Evolutionary conservation across 2,113 vertebrate species (phyloP), one percentile per base, ranked within the genome.

Genomic region (Tachysurus vachellii): DNA sequence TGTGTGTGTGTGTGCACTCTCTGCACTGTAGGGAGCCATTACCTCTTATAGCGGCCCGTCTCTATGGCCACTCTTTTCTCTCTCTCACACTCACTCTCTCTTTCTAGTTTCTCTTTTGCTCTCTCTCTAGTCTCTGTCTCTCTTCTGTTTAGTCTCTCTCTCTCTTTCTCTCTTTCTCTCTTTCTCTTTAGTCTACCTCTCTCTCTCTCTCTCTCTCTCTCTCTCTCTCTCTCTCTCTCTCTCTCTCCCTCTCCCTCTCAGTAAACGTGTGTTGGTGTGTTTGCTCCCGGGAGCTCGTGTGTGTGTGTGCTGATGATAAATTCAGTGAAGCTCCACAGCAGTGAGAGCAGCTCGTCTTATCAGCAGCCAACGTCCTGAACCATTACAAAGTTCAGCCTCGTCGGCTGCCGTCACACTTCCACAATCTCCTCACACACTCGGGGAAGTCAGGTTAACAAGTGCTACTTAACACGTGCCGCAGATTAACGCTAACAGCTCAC

Each of bases 371-470:
- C n/a, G 6, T 47, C 12, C 71, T 23, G 42, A 47, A 75, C 42
- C 19, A 19, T 56, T 79, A 31, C 76, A 79, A 54, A 79, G 76
- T 79, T 79, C 76, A 79, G 76, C 10, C 73, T n/a, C 44, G 23
- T 2, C 23, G 44, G 23, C 73, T 50, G 42, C 75, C 26, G 75
- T 77, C 47, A 53, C 75, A 77, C 75, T 3, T 77, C 75, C 75
- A 26, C 47, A 54, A 54, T 77, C 75, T 77, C 47, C 47, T 77
- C n/a, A 53, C 47, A 31, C 53, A 80, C 50, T 56, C 53, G 14
- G 7, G 53, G 53, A 31, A 16, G 26, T 47, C 75, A 9, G 47
- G 47, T 54, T 77, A 54, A 77, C 75, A 28, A 54, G 47, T 47
- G 14, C 47, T 16, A 1, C 75, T 54, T 54, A 8, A 54, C 47